A percentile compares a stretch with the other conserved stretches of the same genome.
These are phyloP conservation scores for Protonemura montana DNA, from an alignment of 2,888 invertebrate species.

Conservation along the genomic window DNA sequence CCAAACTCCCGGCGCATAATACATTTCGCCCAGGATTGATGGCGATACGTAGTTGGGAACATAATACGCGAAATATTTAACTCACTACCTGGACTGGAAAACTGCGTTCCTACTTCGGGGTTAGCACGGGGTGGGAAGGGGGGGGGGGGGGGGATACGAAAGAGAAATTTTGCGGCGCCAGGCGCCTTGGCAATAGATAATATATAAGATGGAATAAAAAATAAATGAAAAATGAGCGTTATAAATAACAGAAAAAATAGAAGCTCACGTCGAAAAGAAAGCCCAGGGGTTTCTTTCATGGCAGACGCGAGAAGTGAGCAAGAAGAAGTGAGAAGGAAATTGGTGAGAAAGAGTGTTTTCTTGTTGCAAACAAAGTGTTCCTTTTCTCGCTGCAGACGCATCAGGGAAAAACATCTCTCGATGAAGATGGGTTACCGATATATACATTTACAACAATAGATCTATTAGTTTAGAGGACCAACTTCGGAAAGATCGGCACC, in stretches of 20 bases:
- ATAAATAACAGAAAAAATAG: conserved; percentile 47
- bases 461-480: conserved; percentile 35
- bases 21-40: conserved; percentile 34
- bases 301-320: conserved; percentile 16
- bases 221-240: conserved; percentile 48
- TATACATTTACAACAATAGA: conserved; percentile 41
- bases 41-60: background rate
- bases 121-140: background rate
- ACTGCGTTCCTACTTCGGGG: background rate
- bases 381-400: background rate
- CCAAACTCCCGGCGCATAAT: background rate
- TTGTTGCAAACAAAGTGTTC: background rate
- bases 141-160: background rate
- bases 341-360: conserved; percentile 34
- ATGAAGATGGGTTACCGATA: conserved; percentile 33
- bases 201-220: conserved; percentile 44
- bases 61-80: conserved; percentile 15
- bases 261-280: conserved; percentile 40
- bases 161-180: conserved; percentile 39
- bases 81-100: conserved; percentile 38
- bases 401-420: conserved; percentile 37
- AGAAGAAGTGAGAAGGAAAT: conserved; percentile 22
- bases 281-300: conserved; percentile 40
- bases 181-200: conserved; percentile 27
- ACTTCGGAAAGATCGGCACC: background rate